phyloP scores from a whole-genome alignment of 2,888 invertebrate genomes.

The Philhelius pedissequus region DNA sequence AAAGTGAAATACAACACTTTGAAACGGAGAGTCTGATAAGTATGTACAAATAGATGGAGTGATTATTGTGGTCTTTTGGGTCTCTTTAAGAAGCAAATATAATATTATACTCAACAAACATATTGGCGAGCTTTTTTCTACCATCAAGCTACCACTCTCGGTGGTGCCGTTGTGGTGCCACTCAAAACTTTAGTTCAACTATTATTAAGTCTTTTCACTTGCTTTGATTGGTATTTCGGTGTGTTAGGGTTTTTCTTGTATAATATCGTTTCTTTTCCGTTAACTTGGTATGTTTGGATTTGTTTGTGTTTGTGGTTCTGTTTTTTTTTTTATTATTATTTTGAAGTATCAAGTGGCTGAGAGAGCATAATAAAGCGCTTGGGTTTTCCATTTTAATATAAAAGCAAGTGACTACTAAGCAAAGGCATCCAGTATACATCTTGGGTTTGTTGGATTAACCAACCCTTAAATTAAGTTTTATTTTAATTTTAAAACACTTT shows the following conservation, averaged over 20 bases:
- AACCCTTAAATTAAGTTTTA: constrained; percentile 71
- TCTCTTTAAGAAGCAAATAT: constrained; percentile 45
- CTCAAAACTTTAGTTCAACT: constrained; percentile 21
- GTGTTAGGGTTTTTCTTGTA: constrained; percentile 23
- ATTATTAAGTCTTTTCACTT: constrained; percentile 63
- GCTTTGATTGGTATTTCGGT: constrained; percentile 53
- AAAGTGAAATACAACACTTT: constrained; percentile 66
- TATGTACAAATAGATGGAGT: not conserved
- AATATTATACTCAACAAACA: constrained; percentile 35
- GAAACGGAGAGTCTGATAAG: constrained; percentile 16
- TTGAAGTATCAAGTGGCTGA: constrained; percentile 45
- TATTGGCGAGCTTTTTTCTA: constrained; percentile 61
- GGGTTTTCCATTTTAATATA: constrained; percentile 72
- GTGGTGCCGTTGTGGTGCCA: not conserved
- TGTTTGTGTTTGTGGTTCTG: constrained; percentile 51
- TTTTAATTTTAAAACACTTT: constrained; percentile 56
- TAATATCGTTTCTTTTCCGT: constrained; percentile 16
- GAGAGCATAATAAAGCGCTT: constrained; percentile 44
- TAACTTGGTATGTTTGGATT: constrained; percentile 11
- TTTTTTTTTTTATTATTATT: constrained; percentile 21
- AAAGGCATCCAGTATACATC: constrained; percentile 79
- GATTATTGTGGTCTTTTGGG: not conserved
- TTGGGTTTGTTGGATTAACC: constrained; percentile 78
- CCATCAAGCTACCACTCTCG: not conserved
- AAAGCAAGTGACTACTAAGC: constrained; percentile 77